These are phyloP conservation scores for Lithobates pipiens DNA, from an alignment of 2,797 vertebrate genomes.

Conservation along the genomic window DNA sequence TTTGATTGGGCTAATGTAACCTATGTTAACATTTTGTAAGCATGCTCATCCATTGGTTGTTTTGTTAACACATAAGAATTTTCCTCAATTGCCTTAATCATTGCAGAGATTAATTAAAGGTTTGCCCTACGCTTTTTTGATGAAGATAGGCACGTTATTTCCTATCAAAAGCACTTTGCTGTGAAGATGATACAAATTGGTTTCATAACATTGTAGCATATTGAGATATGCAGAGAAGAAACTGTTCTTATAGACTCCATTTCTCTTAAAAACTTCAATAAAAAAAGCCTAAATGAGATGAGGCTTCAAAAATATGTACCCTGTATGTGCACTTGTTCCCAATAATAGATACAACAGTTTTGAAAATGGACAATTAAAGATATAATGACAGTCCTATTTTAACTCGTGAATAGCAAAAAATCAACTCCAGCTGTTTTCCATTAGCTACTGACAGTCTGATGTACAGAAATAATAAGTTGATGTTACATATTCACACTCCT, in stretches of 20 bases:
- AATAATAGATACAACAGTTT: neutral
- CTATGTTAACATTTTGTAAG: too few relatives aligned
- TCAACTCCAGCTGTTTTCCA: conserved; percentile 48
- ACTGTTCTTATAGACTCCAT: neutral
- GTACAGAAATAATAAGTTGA: conserved; percentile 51
- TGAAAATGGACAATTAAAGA: conserved; percentile 25
- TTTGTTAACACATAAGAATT: too few relatives aligned
- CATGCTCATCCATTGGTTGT: too few relatives aligned
- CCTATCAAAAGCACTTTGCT: neutral
- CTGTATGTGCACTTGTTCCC: neutral
- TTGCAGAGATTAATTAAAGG: too few relatives aligned
- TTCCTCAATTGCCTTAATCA: too few relatives aligned
- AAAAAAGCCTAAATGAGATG: neutral
- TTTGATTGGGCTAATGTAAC: too few relatives aligned
- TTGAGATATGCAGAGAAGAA: neutral
- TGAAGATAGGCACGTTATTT: neutral
- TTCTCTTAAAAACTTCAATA: neutral
- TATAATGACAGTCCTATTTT: conserved; percentile 24
- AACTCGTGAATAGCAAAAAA: conserved; percentile 24
- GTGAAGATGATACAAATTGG: neutral
- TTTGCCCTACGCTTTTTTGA: too few relatives aligned
- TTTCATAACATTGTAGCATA: neutral
- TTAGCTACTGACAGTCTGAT: conserved; percentile 53
- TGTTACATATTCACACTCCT: conserved; percentile 55
- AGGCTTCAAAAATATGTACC: neutral